A percentile compares a stretch with the other conserved stretches of the same genome.
These are phyloP conservation scores for Lasaia peninsularis DNA, from an alignment of 1,140 invertebrate species.

Conservation along the genomic window DNA sequence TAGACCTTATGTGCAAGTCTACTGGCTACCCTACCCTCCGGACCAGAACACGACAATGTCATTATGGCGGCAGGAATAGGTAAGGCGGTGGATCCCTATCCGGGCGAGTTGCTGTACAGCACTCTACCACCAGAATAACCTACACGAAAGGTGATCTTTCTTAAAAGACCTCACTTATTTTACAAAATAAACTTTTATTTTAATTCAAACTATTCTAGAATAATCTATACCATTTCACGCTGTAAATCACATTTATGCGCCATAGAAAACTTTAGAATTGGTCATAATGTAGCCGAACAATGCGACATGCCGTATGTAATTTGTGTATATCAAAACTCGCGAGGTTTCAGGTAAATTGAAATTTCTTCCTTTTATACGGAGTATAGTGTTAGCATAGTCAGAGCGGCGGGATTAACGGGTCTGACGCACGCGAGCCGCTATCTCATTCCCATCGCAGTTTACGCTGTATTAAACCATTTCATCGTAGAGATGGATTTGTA, in stretches of 20 bases:
- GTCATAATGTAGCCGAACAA: slow-evolving; percentile 11
- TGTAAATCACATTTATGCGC: neutral
- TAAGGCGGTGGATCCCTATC: too few species aligned
- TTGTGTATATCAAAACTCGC: slow-evolving; percentile 27
- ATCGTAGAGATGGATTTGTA: slow-evolving; percentile 58
- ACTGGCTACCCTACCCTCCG: too few species aligned
- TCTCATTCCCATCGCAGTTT: slow-evolving; percentile 61
- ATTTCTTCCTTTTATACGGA: slow-evolving; percentile 57
- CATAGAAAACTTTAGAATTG: slow-evolving; percentile 9
- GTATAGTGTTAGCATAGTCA: slow-evolving; percentile 37
- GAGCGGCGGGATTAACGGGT: slow-evolving; percentile 51
- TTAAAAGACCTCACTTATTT: too few species aligned
- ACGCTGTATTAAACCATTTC: slow-evolving; percentile 67
- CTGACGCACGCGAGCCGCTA: slow-evolving; percentile 55
- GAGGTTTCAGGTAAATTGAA: slow-evolving; percentile 67
- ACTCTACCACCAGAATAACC: too few species aligned
- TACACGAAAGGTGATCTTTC: too few species aligned
- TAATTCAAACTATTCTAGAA: neutral
- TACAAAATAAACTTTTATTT: neutral
- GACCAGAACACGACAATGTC: too few species aligned
- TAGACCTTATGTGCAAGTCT: too few species aligned
- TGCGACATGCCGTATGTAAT: slow-evolving; percentile 14
- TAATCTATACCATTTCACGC: neutral
- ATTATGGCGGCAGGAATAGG: too few species aligned
- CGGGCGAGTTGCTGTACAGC: too few species aligned